phyloP scores from a whole-genome alignment of 2,113 vertebrate species.

The Clarias batrachus region DNA sequence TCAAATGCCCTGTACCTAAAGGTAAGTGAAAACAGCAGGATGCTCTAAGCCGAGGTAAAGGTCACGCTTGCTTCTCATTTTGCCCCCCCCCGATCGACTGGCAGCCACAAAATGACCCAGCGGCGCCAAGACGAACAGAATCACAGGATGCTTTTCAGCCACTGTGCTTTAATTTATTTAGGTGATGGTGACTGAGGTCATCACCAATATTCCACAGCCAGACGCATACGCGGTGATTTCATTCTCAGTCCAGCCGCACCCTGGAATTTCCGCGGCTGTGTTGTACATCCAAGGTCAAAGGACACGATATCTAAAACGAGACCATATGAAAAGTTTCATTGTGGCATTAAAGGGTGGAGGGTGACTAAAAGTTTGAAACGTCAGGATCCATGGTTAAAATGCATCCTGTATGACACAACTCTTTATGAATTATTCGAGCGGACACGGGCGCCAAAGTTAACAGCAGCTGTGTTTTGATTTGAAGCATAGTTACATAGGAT shows the following conservation, averaged over 20 bases:
- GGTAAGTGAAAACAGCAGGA: background rate
- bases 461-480: slow-evolving; percentile 38
- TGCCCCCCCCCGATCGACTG: background rate
- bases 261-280: background rate
- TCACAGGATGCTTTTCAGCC: slow-evolving; percentile 18
- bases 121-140: background rate
- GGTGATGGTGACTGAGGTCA: slow-evolving; percentile 5
- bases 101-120: slow-evolving; percentile 26
- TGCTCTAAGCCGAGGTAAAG: background rate
- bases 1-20: background rate
- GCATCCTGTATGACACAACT: slow-evolving; percentile 26
- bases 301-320: slow-evolving; percentile 6
- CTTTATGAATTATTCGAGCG: slow-evolving; percentile 31
- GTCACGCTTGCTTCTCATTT: slow-evolving; percentile 1
- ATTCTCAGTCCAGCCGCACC: slow-evolving; percentile 20
- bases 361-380: background rate
- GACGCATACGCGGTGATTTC: slow-evolving; percentile 35
- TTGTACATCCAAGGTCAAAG: slow-evolving; percentile 31
- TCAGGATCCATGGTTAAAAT: background rate
- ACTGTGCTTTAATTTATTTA: background rate
- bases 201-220: background rate
- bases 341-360: slow-evolving; percentile 33
- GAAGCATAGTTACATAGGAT: slow-evolving; percentile 26
- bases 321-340: background rate
- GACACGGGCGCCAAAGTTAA: slow-evolving; percentile 37